Evolutionary conservation across 2,888 invertebrate species (phyloP).

Genomic region (Drosophila antonietae): DNA sequence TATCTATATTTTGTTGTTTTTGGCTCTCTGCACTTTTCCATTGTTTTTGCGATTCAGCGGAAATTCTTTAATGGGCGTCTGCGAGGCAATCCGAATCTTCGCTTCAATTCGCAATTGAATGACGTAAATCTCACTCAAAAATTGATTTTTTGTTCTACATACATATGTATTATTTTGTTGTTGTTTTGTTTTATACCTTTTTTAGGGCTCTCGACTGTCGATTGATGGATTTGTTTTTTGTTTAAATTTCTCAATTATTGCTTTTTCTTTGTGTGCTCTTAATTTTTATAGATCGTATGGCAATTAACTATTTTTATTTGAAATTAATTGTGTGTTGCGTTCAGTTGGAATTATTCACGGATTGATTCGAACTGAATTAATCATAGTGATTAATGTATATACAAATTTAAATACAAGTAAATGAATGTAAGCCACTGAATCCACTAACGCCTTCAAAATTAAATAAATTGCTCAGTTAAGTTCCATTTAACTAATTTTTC

Average conservation of each 20-base stretch:
- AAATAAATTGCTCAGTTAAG: background rate
- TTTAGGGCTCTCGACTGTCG: background rate
- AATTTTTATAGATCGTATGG: constrained; percentile 11
- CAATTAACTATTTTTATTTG: constrained; percentile 23
- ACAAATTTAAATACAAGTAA: background rate
- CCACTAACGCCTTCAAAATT: background rate
- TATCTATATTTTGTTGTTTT: background rate
- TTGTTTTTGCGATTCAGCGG: constrained; percentile 10
- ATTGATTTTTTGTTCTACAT: background rate
- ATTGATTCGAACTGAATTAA: no score
- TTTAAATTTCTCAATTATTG: constrained; percentile 18
- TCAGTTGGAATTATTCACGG: background rate
- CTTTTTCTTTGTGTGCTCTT: constrained; percentile 1
- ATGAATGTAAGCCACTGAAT: background rate
- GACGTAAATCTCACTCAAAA: constrained; percentile 37
- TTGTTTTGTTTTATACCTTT: constrained; percentile 11
- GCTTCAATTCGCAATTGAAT: constrained; percentile 22
- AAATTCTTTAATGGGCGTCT: constrained; percentile 47
- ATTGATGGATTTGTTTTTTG: constrained; percentile 36
- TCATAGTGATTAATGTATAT: background rate
- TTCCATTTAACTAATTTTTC: background rate
- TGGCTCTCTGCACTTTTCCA: background rate
- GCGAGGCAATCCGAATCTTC: constrained; percentile 1
- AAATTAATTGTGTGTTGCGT: constrained; percentile 18
- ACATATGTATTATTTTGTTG: constrained; percentile 7